Conservation (phyloP, 2,888 invertebrate genomes). For the Malthinus seriepunctatus region DNA sequence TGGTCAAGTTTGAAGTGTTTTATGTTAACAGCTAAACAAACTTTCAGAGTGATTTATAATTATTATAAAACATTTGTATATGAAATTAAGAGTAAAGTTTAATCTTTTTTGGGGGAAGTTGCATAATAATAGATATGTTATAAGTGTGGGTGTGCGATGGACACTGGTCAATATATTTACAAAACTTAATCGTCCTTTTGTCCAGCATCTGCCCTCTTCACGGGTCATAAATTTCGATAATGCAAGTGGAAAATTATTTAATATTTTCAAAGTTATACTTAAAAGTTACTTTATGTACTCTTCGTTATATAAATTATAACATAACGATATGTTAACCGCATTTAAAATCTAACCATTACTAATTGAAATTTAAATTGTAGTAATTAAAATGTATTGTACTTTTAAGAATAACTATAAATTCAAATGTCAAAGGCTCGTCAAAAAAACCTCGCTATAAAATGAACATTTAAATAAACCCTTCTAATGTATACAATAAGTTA, state of each 20-base stretch:
- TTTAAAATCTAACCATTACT: conserved; percentile 18
- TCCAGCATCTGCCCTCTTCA: conserved; percentile 50
- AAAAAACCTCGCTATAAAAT: conserved; percentile 21
- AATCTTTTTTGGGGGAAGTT: conserved; percentile 1
- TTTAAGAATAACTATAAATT: conserved; percentile 21
- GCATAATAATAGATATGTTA: background rate
- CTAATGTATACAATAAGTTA: conserved; percentile 1
- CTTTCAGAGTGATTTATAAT: background rate
- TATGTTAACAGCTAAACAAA: conserved; percentile 7
- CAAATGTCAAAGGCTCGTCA: conserved; percentile 27
- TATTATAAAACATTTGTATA: too few species aligned
- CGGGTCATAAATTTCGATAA: conserved; percentile 42
- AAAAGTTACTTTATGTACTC: conserved; percentile 43
- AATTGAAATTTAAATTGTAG: conserved; percentile 20
- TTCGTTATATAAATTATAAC: conserved; percentile 21
- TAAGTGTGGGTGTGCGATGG: conserved; percentile 32
- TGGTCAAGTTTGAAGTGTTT: conserved; percentile 4
- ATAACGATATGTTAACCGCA: background rate
- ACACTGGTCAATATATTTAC: conserved; percentile 51
- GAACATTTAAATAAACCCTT: conserved; percentile 19
- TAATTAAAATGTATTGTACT: conserved; percentile 27
- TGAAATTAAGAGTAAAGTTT: background rate
- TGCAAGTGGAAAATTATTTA: conserved; percentile 30
- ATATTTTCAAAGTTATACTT: conserved; percentile 45
- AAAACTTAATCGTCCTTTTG: conserved; percentile 39